Conservation (phyloP, 2,797 vertebrate genomes). For the Odontamblyopus lacepedii region DNA sequence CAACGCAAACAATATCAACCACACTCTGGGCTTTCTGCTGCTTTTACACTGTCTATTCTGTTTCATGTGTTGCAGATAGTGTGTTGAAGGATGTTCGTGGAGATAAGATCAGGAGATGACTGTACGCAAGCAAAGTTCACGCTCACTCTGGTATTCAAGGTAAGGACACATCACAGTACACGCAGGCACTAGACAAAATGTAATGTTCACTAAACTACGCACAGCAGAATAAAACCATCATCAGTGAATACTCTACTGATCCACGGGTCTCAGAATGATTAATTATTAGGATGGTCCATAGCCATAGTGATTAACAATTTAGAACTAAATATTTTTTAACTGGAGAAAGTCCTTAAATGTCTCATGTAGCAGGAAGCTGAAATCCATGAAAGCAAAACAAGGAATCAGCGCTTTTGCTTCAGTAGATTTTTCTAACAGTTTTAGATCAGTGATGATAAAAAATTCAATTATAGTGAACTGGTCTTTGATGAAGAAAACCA, state of each 20-base stretch:
- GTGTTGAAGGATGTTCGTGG: conserved; percentile 17
- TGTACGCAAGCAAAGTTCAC: background rate
- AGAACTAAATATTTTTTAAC: background rate
- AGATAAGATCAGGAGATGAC: conserved; percentile 36
- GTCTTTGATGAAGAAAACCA: background rate
- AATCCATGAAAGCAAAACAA: no score
- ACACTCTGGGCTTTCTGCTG: conserved; percentile 21
- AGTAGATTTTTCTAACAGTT: no score
- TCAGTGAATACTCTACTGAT: background rate
- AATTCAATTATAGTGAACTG: background rate
- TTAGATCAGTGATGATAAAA: no score
- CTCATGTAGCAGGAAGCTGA: no score
- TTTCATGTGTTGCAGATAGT: conserved; percentile 31
- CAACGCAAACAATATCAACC: conserved; percentile 59
- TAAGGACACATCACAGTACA: background rate
- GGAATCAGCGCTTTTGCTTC: no score
- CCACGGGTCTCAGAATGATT: no score
- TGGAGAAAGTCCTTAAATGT: background rate
- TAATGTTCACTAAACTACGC: background rate
- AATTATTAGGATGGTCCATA: no score
- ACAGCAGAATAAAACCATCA: background rate
- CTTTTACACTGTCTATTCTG: conserved; percentile 12
- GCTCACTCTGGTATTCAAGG: background rate
- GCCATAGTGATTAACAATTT: no score
- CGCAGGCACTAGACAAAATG: no score